phyloP scores from a whole-genome alignment of 1,140 invertebrate genomes.

The Drosophila nigromelanica region DNA sequence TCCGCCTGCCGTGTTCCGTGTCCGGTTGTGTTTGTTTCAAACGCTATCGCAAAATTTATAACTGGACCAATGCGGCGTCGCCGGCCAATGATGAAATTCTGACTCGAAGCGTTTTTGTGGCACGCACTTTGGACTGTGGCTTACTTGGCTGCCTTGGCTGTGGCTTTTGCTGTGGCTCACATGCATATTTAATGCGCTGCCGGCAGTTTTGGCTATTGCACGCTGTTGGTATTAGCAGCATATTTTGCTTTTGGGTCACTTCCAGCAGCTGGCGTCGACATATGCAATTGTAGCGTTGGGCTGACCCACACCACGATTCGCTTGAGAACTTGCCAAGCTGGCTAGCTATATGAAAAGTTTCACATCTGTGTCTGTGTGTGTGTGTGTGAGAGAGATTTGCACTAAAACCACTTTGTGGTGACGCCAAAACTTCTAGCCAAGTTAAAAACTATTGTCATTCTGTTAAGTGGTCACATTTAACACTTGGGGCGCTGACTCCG shows the following conservation, averaged over 20 bases:
- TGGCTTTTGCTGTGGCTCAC: conserved; percentile 31
- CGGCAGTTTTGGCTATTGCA: conserved; percentile 47
- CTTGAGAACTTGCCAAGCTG: conserved; percentile 59
- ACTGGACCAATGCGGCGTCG: conserved; percentile 4
- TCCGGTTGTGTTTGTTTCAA: conserved; percentile 52
- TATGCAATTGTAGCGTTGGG: conserved; percentile 61
- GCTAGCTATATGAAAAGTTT: conserved; percentile 60
- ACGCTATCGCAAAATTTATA: conserved; percentile 43
- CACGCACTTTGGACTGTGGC: conserved; percentile 45
- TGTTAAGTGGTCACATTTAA: conserved; percentile 83
- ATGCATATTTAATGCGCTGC: conserved; percentile 71
- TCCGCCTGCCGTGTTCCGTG: conserved; percentile 53
- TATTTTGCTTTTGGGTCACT: conserved; percentile 75
- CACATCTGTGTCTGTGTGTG: conserved; percentile 29
- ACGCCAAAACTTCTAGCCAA: conserved; percentile 82
- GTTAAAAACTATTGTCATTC: conserved; percentile 83
- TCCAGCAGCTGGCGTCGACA: conserved; percentile 67
- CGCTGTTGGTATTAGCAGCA: conserved; percentile 70
- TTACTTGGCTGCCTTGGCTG: not conserved
- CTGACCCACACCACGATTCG: conserved; percentile 19
- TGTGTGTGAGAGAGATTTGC: conserved; percentile 58
- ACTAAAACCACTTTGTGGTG: conserved; percentile 81
- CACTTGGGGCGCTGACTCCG: conserved; percentile 70
- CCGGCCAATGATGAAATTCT: conserved; percentile 42
- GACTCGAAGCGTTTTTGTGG: conserved; percentile 46